These are phyloP conservation scores for Phylloscopus trochilus DNA, from an alignment of 2,113 vertebrate genomes.

Conservation along the genomic window DNA sequence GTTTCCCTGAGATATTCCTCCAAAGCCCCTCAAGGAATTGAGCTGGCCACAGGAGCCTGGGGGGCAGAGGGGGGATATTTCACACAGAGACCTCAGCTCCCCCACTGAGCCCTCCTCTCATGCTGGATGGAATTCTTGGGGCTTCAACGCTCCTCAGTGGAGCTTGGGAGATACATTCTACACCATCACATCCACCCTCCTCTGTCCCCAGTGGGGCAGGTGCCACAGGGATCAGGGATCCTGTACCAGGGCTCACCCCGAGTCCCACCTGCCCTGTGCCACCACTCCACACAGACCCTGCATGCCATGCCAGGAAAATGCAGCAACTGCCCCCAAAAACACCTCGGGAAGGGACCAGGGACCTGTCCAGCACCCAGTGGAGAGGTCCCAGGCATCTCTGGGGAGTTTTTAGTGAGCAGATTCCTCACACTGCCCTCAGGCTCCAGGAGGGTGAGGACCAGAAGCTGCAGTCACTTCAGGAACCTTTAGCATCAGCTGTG, in stretches of 20 bases:
- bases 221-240: neutral
- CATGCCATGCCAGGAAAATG: neutral
- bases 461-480: neutral
- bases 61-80: no score
- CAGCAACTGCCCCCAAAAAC: neutral
- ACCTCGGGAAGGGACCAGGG: neutral
- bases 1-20: no score
- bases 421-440: neutral
- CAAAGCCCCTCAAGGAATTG: no score
- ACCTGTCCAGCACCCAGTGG: neutral
- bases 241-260: neutral
- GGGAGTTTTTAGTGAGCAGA: neutral
- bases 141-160: neutral
- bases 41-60: no score
- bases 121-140: neutral
- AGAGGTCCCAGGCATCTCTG: neutral
- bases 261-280: neutral
- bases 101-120: neutral
- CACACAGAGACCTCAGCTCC: neutral
- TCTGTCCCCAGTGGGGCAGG: neutral
- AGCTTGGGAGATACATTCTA: neutral
- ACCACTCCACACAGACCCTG: neutral
- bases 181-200: accelerated
- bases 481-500: neutral
- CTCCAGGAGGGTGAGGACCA: neutral